phyloP scores from a whole-genome alignment of 2,888 invertebrate genomes.

The Cheilosia variabilis region DNA sequence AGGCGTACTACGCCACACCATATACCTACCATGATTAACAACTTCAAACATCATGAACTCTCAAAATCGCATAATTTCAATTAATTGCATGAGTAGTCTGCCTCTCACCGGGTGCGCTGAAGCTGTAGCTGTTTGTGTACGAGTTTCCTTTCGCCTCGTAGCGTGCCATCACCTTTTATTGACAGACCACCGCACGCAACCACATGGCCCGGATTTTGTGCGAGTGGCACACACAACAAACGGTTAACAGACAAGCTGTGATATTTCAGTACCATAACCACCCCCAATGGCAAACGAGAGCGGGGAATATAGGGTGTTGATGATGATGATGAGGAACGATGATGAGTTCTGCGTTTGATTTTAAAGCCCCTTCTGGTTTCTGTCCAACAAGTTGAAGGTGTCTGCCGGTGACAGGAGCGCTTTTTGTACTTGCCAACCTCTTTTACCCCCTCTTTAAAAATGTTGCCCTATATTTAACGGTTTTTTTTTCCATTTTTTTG shows the following conservation, averaged over 20 bases:
- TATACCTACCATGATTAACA: too few species aligned
- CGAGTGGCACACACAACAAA: conserved; percentile 10
- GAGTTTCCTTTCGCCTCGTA: conserved; percentile 24
- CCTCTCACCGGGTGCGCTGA: not conserved
- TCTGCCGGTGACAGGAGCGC: conserved; percentile 65
- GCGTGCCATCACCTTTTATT: conserved; percentile 41
- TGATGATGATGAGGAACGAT: conserved; percentile 43
- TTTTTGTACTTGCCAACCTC: conserved; percentile 49
- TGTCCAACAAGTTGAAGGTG: conserved; percentile 73
- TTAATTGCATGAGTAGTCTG: conserved; percentile 29
- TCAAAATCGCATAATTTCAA: conserved; percentile 29
- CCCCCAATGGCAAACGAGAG: not conserved
- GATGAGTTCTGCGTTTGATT: conserved; percentile 65
- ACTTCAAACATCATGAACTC: conserved; percentile 22
- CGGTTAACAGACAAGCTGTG: conserved; percentile 13
- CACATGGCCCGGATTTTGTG: conserved; percentile 46
- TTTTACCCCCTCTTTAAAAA: conserved; percentile 9
- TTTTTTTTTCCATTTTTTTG: conserved; percentile 6
- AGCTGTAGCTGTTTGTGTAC: not conserved
- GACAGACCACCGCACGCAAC: conserved; percentile 54
- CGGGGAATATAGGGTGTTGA: not conserved
- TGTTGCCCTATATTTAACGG: conserved; percentile 36
- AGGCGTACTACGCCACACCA: too few species aligned
- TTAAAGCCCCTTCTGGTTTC: conserved; percentile 68
- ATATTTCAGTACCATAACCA: not conserved